Conservation (phyloP, 1,140 invertebrate genomes). For the Sycophaga agraensis region DNA sequence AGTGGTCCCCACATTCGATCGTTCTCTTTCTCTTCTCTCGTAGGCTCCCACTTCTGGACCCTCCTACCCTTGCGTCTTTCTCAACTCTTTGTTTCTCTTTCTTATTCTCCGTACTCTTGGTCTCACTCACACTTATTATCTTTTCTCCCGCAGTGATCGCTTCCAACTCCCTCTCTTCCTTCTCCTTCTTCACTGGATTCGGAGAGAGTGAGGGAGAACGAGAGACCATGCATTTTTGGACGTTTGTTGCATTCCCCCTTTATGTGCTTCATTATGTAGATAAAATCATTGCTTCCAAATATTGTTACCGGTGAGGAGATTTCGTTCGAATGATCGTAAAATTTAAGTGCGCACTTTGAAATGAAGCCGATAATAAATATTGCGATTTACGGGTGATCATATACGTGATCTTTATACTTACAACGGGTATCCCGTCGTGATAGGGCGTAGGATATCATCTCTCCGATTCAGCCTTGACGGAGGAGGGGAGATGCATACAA, state of each 20-base stretch:
- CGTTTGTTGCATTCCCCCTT: constrained; percentile 12
- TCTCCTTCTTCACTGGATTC: neutral
- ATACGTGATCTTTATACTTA: too few relatives aligned
- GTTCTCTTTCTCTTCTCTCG: constrained; percentile 25
- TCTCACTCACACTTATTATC: constrained; percentile 20
- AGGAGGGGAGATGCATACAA: too few relatives aligned
- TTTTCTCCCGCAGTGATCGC: constrained; percentile 21
- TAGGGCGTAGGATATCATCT: too few relatives aligned
- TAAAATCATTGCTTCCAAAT: constrained; percentile 21
- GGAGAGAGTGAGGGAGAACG: neutral
- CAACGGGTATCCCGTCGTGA: too few relatives aligned
- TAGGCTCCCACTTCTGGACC: neutral
- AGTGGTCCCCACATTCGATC: constrained; percentile 41
- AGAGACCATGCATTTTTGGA: neutral
- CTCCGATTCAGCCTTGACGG: too few relatives aligned
- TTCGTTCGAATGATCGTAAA: constrained; percentile 30
- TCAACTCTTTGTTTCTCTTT: constrained; percentile 11
- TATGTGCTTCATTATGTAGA: constrained; percentile 14
- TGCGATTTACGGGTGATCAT: constrained; percentile 19
- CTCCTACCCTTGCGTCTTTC: neutral
- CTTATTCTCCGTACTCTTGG: constrained; percentile 7
- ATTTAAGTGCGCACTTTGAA: constrained; percentile 6
- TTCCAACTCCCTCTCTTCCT: neutral
- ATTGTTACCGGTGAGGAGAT: constrained; percentile 31
- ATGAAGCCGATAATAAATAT: constrained; percentile 14